A percentile compares a stretch with the other conserved stretches of the same genome.
phyloP scores from a whole-genome alignment of 2,113 vertebrate species.

The Origma solitaria region DNA sequence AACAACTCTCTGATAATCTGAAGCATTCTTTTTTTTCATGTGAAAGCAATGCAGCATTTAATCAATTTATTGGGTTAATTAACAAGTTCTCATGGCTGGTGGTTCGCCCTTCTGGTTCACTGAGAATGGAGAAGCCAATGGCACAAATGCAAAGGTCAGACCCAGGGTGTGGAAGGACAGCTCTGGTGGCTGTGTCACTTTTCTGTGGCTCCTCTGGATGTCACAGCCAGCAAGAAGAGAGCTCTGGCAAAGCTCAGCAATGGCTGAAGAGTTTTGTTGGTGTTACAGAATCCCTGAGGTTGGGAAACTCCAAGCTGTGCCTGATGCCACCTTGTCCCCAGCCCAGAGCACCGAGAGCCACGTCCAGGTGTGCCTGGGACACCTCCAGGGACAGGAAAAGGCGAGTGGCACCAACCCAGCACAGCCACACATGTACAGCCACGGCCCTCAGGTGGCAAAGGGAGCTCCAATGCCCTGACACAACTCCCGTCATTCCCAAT shows the following conservation, averaged over 20 bases:
- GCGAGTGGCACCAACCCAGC: background rate
- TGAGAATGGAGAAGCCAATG: background rate
- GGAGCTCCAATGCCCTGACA: background rate
- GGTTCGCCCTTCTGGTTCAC: background rate
- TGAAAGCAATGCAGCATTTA: background rate
- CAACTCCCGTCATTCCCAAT: background rate
- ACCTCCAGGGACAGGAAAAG: background rate
- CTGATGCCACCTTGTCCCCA: background rate
- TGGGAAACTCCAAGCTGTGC: background rate
- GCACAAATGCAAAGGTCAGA: background rate
- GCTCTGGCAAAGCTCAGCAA: background rate
- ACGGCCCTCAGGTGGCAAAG: background rate
- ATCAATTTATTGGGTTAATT: background rate
- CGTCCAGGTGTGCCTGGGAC: background rate
- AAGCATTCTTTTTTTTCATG: background rate
- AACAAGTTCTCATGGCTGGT: background rate
- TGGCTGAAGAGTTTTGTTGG: background rate
- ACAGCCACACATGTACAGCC: fast-evolving
- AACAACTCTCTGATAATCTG: background rate
- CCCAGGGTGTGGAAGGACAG: background rate
- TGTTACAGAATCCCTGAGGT: background rate
- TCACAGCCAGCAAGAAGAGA: background rate
- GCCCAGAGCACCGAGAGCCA: background rate
- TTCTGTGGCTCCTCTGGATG: background rate
- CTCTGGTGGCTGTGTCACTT: background rate